Base-by-base conservation (phyloP, 2,888 invertebrate genomes). In the Drosophila kuntzei region DNA sequence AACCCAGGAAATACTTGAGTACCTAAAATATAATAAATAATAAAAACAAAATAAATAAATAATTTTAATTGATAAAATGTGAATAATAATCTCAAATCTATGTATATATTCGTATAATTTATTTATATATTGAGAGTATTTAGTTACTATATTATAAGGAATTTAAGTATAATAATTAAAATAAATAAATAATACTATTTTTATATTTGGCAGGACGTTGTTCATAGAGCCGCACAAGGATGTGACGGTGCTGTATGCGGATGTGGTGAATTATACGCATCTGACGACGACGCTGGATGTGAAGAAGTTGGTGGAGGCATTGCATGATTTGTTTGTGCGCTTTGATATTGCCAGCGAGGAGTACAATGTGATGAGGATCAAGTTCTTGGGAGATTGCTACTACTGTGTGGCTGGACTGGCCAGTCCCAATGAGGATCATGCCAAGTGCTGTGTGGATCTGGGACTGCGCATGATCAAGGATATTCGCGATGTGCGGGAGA, bases 401-500 rank as follows among this genome's bases (percentile, higher is more conserved):
- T 98, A 98, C 91, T 97, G 98, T 88, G 97, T 98, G 2, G 96
- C 97, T 37, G 98, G 98, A 0, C 94, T 98, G 54, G 97, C 97
- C 0, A 94, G 95, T 49, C 95, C 96, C 0, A 96, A 95, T 70
- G 93, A 94, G 1, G 94, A 96, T 63, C 98, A 98, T 89, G 98
- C 98, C 0, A 96, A 96, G 89, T 97, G 97, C 90, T 97, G 97
- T 90, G 97, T 98, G 0, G 96, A 96, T 79, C 93, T 98, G 68
- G 98, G 98, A 0, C 92, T 98, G n/a, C 96, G 96, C 86, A 98
- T 98, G 98, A 98, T 98, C 70, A 94, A 95, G 76, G 97, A 97
- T 62, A 98, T 98, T 79, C 95, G 96, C 89, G 95, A 95, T 80
- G 95, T 96, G 44, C 81, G 82, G 50, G 95, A 96, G 83, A 95